Percentiles rank a stretch among this genome's conserved stretches.
phyloP scores from a whole-genome alignment of 2,797 vertebrate genomes.

The Arnoldichthys spilopterus region DNA sequence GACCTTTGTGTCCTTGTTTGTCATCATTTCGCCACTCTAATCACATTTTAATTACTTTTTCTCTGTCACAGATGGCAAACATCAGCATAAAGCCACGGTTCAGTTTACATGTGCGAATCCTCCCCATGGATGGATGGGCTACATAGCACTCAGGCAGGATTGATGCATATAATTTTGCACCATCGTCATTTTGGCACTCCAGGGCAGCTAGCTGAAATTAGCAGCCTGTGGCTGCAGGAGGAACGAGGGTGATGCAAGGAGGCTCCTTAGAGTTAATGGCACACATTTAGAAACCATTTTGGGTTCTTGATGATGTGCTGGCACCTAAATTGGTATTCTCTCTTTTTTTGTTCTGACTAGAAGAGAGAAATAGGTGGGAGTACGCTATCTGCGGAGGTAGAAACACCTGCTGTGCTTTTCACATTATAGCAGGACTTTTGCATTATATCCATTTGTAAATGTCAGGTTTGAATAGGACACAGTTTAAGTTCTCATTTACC shows the following conservation, averaged over 20 bases:
- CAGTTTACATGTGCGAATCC: conserved; percentile 9
- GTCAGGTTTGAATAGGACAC: conserved; percentile 51
- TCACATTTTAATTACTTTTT: conserved; percentile 57
- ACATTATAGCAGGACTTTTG: conserved; percentile 58
- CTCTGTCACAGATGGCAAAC: conserved; percentile 58
- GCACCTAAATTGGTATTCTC: conserved; percentile 52
- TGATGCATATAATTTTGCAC: conserved; percentile 42
- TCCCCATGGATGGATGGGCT: conserved; percentile 12
- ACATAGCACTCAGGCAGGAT: conserved; percentile 31
- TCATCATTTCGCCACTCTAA: conserved; percentile 52
- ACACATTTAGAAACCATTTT: conserved; percentile 36
- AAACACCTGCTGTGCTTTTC: conserved; percentile 66
- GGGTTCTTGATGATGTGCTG: conserved; percentile 42
- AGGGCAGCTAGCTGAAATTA: conserved; percentile 33
- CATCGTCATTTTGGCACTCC: conserved; percentile 40
- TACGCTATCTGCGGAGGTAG: conserved; percentile 64
- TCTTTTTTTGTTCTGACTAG: conserved; percentile 34
- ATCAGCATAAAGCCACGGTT: conserved; percentile 50
- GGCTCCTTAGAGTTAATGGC: conserved; percentile 40
- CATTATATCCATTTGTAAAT: conserved; percentile 60
- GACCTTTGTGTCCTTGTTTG: conserved; percentile 54
- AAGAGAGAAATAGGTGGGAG: conserved; percentile 48
- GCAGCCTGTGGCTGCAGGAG: conserved; percentile 29
- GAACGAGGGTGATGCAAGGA: conserved; percentile 27
- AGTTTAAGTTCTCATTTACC: conserved; percentile 56